These are phyloP conservation scores for Macrosoma leucophasiata DNA, from an alignment of 2,888 invertebrate genomes.

Conservation along the genomic window DNA sequence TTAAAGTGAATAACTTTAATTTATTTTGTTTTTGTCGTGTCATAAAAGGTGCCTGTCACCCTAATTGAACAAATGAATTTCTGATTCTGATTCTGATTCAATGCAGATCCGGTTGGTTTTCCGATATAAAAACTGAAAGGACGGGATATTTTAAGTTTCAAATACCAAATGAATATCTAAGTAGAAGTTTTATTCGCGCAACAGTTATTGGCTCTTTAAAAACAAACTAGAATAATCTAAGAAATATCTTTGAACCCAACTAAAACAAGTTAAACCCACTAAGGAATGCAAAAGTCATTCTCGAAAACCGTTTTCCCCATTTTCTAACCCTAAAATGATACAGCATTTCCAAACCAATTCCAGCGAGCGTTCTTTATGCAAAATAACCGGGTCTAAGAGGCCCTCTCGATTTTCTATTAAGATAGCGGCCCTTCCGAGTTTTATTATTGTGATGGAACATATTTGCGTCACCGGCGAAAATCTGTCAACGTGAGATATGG, in stretches of 20 bases:
- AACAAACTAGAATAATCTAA: slow-evolving; percentile 10
- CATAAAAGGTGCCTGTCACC: too few species aligned
- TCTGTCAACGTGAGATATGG: slow-evolving; percentile 60
- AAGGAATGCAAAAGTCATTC: neutral
- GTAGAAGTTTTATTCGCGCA: too few species aligned
- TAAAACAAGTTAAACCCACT: too few species aligned
- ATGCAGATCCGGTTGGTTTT: too few species aligned
- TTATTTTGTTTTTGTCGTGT: too few species aligned
- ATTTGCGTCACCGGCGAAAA: slow-evolving; percentile 54
- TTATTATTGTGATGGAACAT: slow-evolving; percentile 47
- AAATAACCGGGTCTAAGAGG: slow-evolving; percentile 18
- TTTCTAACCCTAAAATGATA: slow-evolving; percentile 22
- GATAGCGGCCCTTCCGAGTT: slow-evolving; percentile 44
- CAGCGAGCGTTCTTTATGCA: slow-evolving; percentile 27
- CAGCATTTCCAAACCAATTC: slow-evolving; percentile 23
- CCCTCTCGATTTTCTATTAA: slow-evolving; percentile 65
- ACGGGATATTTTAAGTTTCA: too few species aligned
- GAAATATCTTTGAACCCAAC: too few species aligned
- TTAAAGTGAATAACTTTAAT: too few species aligned
- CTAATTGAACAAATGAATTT: too few species aligned
- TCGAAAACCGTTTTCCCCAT: slow-evolving; percentile 1
- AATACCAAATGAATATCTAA: too few species aligned
- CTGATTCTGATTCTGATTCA: too few species aligned
- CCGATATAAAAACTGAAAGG: too few species aligned
- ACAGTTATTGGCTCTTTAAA: slow-evolving; percentile 9